phyloP scores from a whole-genome alignment of 2,113 vertebrate genomes.

The Elephantulus edwardii region DNA sequence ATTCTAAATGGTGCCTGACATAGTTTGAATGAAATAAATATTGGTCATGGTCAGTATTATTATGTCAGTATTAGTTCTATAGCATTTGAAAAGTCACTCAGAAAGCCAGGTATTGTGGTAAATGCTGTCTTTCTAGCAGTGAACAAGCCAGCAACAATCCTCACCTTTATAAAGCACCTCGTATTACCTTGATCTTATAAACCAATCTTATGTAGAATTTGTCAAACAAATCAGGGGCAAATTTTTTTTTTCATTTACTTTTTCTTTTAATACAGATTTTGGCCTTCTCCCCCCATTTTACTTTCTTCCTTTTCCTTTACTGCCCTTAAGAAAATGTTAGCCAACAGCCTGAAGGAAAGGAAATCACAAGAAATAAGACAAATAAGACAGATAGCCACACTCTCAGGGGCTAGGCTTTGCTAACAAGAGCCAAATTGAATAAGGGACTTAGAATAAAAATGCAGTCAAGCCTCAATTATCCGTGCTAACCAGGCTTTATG shows the following conservation, averaged over 20 bases:
- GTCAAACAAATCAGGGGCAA: neutral
- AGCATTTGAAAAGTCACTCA: conserved; percentile 9
- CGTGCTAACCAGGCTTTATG: neutral
- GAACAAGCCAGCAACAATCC: neutral
- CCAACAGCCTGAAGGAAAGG: neutral
- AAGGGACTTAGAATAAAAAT: neutral
- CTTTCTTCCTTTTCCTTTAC: neutral
- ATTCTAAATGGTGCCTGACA: neutral
- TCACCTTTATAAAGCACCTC: neutral
- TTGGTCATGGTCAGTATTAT: neutral
- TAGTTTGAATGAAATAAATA: neutral
- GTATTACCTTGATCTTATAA: conserved; percentile 21
- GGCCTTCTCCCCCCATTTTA: neutral
- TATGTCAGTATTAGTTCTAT: neutral
- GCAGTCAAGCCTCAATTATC: neutral
- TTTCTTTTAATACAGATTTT: conserved; percentile 41
- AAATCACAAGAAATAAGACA: conserved; percentile 6
- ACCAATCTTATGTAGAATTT: neutral
- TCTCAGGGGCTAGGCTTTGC: neutral
- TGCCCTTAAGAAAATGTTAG: neutral
- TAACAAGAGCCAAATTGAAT: conserved; percentile 18
- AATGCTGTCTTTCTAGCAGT: neutral
- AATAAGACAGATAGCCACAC: neutral
- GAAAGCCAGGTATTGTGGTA: neutral
- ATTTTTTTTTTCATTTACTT: neutral